Evolutionary conservation across 2,113 vertebrate genomes (phyloP).

Genomic region (Lampris incognitus): DNA sequence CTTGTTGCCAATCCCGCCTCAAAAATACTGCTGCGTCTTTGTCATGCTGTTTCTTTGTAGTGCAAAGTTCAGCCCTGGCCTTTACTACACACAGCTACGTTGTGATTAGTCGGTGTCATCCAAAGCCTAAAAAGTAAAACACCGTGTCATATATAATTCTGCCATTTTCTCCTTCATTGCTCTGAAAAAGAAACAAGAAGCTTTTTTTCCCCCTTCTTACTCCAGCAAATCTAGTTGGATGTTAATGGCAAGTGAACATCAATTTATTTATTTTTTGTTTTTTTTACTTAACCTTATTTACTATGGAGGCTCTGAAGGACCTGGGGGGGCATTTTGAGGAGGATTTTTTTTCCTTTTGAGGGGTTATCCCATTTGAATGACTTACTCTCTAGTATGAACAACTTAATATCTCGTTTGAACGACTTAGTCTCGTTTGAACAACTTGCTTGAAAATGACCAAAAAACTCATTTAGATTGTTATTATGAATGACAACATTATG

Average conservation of each 20-base stretch:
- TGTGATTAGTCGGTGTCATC: slow-evolving; percentile 63
- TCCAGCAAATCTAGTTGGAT: slow-evolving; percentile 39
- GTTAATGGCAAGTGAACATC: slow-evolving; percentile 51
- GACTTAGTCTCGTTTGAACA: too few species aligned
- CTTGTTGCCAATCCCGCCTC: not conserved
- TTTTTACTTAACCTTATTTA: too few species aligned
- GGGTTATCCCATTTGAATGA: too few species aligned
- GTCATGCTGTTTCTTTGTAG: slow-evolving; percentile 11
- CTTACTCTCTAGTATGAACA: too few species aligned
- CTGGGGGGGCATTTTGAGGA: too few species aligned
- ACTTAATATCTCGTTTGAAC: too few species aligned
- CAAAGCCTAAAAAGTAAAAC: slow-evolving; percentile 61
- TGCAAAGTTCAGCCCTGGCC: slow-evolving; percentile 38
- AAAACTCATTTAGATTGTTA: too few species aligned
- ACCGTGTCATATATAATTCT: slow-evolving; percentile 64
- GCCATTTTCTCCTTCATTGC: slow-evolving; percentile 41
- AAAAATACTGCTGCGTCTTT: not conserved
- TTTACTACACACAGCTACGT: slow-evolving; percentile 47
- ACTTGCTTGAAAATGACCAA: too few species aligned
- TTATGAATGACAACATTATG: too few species aligned
- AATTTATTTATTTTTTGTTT: too few species aligned
- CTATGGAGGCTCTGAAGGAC: too few species aligned
- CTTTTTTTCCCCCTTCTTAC: slow-evolving; percentile 8
- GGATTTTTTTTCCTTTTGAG: too few species aligned
- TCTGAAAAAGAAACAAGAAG: slow-evolving; percentile 42